A percentile compares a stretch with the other conserved stretches of the same genome.
Conservation (phyloP, 2,888 invertebrate species). For the Notocelia uddmanniana region DNA sequence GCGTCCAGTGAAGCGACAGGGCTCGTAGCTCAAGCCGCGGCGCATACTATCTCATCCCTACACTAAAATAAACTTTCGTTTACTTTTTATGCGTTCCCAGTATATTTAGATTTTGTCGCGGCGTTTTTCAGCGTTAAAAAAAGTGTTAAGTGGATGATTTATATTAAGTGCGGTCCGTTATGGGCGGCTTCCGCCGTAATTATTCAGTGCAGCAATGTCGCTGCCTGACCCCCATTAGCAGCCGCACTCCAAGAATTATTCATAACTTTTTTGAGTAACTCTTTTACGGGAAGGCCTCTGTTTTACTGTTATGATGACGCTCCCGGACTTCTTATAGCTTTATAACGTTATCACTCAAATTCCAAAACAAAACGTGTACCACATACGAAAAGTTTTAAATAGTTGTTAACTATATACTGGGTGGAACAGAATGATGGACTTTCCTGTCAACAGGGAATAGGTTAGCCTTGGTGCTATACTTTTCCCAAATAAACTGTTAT, state of each 20-base stretch:
- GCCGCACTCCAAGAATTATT: slow-evolving; percentile 68
- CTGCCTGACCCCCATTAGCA: slow-evolving; percentile 59
- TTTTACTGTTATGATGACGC: slow-evolving; percentile 31
- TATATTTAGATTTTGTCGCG: slow-evolving; percentile 71
- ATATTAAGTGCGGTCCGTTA: slow-evolving; percentile 78
- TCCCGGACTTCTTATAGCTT: slow-evolving; percentile 6
- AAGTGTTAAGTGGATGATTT: slow-evolving; percentile 86
- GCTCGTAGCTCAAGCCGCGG: slow-evolving; percentile 76
- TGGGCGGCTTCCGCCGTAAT: slow-evolving; percentile 79
- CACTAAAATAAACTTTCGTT: slow-evolving; percentile 78
- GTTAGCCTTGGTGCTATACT: too few relatives aligned
- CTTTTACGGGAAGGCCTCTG: slow-evolving; percentile 49
- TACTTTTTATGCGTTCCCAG: slow-evolving; percentile 47
- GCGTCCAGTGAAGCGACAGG: slow-evolving; percentile 72
- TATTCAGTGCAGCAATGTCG: slow-evolving; percentile 67
- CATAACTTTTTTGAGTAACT: slow-evolving; percentile 55
- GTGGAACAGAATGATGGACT: too few relatives aligned
- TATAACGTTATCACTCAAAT: slow-evolving; percentile 5
- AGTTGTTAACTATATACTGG: too few relatives aligned
- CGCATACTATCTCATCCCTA: slow-evolving; percentile 82
- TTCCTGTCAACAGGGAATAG: too few relatives aligned
- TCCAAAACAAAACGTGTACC: slow-evolving; percentile 17
- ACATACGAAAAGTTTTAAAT: too few relatives aligned
- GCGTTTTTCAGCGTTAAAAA: slow-evolving; percentile 67
- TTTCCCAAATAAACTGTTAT: too few relatives aligned